phyloP scores from a whole-genome alignment of 2,113 vertebrate genomes.

The Ciconia maguari region DNA sequence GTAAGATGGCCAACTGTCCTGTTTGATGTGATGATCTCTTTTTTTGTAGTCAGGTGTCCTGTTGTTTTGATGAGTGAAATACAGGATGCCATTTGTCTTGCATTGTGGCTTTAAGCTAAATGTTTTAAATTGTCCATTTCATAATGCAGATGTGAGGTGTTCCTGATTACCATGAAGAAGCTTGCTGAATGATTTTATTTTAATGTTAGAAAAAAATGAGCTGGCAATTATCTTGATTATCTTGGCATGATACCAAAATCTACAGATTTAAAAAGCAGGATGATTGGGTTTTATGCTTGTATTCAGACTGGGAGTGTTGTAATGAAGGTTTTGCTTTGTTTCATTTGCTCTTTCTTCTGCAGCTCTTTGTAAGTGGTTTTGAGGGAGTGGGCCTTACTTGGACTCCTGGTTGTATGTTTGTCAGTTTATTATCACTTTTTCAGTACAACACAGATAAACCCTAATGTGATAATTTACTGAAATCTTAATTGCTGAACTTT shows the following conservation, averaged over 20 bases:
- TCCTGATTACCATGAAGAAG: background rate
- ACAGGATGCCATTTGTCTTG: background rate
- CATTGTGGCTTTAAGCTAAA: background rate
- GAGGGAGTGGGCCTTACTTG: background rate
- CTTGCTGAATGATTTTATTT: background rate
- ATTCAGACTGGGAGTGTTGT: background rate
- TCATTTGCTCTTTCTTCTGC: background rate
- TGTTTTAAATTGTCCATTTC: constrained; percentile 1
- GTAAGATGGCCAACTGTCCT: background rate
- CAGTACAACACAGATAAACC: background rate
- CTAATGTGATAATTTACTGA: background rate
- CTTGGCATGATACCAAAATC: constrained; percentile 12
- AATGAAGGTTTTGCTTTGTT: background rate
- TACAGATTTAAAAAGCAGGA: constrained; percentile 15
- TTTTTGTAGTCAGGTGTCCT: background rate
- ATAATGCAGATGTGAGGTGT: background rate
- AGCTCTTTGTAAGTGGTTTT: background rate
- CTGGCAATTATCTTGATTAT: constrained; percentile 34
- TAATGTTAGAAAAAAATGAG: background rate
- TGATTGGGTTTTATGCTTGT: constrained; percentile 4
- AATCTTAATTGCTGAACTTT: background rate
- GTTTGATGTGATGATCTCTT: background rate
- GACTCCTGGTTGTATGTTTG: background rate
- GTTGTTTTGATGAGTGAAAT: background rate
- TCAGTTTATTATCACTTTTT: background rate